A percentile compares a stretch with the other conserved stretches of the same genome.
These are phyloP conservation scores for Molossus alvarezi DNA, from an alignment of 2,797 vertebrate genomes.

Conservation along the genomic window DNA sequence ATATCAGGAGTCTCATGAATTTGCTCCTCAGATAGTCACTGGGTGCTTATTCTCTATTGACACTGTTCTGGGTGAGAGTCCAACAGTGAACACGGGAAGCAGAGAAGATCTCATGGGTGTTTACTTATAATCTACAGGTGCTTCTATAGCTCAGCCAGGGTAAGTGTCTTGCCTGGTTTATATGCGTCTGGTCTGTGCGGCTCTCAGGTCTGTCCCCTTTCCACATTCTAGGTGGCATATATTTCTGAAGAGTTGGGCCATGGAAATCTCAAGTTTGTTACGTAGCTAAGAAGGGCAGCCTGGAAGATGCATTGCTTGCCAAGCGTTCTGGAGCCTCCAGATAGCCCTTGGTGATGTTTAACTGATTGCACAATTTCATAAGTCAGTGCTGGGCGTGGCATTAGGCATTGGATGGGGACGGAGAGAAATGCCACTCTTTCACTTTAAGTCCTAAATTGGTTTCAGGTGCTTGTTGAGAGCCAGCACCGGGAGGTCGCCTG, in stretches of 20 bases:
- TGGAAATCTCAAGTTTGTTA: background rate
- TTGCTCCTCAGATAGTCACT: background rate
- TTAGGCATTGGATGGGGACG: background rate
- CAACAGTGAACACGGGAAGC: background rate
- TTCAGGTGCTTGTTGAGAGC: slow-evolving; percentile 78
- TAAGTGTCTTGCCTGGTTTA: background rate
- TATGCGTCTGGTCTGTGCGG: background rate
- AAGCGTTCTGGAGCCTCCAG: slow-evolving; percentile 74
- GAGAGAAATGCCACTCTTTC: background rate
- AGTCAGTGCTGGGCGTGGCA: background rate
- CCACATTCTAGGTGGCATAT: background rate
- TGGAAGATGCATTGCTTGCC: background rate
- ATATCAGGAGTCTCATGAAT: background rate
- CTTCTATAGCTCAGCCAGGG: background rate
- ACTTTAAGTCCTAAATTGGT: slow-evolving; percentile 77
- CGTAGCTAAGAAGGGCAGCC: background rate
- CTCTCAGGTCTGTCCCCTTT: background rate
- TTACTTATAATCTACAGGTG: too few species aligned
- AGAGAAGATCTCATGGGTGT: background rate
- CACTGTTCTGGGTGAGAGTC: background rate
- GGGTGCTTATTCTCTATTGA: background rate
- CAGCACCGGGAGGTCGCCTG: slow-evolving; percentile 20
- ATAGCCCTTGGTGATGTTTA: slow-evolving; percentile 70
- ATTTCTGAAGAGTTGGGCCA: background rate
- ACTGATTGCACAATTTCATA: background rate